Base-by-base conservation (phyloP, 2,888 invertebrate species). In the Branchellion lobata region DNA sequence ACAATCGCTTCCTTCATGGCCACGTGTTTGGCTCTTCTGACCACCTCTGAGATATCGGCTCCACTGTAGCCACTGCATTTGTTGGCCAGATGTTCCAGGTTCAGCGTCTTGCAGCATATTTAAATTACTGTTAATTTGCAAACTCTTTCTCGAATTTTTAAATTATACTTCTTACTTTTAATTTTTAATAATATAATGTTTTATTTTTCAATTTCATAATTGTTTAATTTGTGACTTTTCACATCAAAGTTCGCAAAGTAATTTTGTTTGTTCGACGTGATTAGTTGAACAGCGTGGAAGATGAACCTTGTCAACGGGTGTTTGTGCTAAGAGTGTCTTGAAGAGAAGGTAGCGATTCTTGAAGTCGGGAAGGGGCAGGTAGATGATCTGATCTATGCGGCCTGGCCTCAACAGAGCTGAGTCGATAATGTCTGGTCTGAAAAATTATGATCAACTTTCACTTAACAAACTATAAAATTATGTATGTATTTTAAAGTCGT, bases 401-500 rank as follows among this genome's bases (percentile, higher is more conserved):
- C 77, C 77, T 36, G 77, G 77, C 65, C 77, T 77, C 33, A 77
- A 14, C n/a, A 77, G 31, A n/a, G 77, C 77, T 34, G 77, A 36
- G 57, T 77, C 77, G 34, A 77, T 77, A n/a, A 34, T 77, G 77
- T 77, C 77, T 34, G 65, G 61, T 27, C 77, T 77, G 65, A 14
- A 65, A 61, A 53, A 51, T 40, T 47, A 11, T 14, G 40, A 11
- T n/a, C n/a, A 71, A 51, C 11, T 14, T 51, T 51, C 53, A 51
- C n/a, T 51, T 51, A 18, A 18, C n/a, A 51, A 18, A 18, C 53
- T 14, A 51, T 51, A 18, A 18, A 51, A 51, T 51, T 51, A 11
- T 51, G 14, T 51, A 51, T 51, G 14, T 51, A 21, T 11, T 21
- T 14, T 14, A 51, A 11, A 51, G 21, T 51, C n/a, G 21, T 14